A percentile compares a stretch with the other conserved stretches of the same genome.
phyloP scores from a whole-genome alignment of 2,797 vertebrate species.

The Myotis findleyi region DNA sequence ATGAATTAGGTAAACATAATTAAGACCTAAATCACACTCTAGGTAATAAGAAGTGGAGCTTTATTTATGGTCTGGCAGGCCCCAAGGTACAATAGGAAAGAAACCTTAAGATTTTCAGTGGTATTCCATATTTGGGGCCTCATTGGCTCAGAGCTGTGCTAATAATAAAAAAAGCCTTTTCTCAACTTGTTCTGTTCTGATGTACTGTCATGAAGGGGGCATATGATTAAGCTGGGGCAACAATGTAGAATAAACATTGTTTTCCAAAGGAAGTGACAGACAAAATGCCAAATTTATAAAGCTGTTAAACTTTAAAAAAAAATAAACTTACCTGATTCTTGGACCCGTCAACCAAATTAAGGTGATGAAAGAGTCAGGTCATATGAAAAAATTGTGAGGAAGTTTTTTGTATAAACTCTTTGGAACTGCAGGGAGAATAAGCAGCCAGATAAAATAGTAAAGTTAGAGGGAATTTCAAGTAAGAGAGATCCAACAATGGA shows the following conservation, averaged over 20 bases:
- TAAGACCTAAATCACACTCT: neutral
- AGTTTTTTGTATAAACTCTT: neutral
- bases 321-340: neutral
- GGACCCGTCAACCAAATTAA: neutral
- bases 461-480: neutral
- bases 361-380: neutral
- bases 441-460: neutral
- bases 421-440: neutral
- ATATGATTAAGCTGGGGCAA: neutral
- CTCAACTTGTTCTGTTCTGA: neutral
- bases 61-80: neutral
- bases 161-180: neutral
- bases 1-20: neutral
- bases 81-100: neutral
- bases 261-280: neutral
- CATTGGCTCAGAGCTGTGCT: neutral
- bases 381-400: neutral
- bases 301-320: neutral
- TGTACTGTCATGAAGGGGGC: neutral
- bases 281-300: conserved; percentile 23
- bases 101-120: neutral
- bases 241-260: neutral
- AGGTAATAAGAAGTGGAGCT: neutral
- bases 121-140: neutral
- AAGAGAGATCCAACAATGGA: neutral